Evolutionary conservation across 2,113 vertebrate genomes (phyloP), one percentile per base, ranked within the genome.

Genomic region (Anguilla rostrata): DNA sequence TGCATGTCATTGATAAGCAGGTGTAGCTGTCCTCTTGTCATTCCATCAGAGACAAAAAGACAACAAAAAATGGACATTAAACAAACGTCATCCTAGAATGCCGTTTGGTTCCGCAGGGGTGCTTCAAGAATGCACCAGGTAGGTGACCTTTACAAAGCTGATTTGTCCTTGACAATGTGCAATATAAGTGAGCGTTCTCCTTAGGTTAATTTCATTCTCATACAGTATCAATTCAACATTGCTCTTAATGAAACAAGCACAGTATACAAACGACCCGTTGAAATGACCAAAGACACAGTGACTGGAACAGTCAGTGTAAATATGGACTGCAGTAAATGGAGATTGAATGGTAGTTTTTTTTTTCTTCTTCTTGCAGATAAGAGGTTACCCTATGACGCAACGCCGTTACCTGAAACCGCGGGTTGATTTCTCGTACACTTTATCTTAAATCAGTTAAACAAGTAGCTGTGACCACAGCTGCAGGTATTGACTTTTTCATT

Each of bases 401-500:
- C 20, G 12, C 22, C 26, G 81, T 5, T 82, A n/a, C n/a, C n/a
- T 29, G 71, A n/a, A 75, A 75, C 97, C 98, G 98, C 99, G 98
- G 97, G 98, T 98, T 98, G 97, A 97, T 97, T 98, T 97, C 96
- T 96, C 95, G 96, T 97, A 97, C 97, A 98, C 97, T 98, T 99
- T 98, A 99, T 99, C 98, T 98, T 97, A 97, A 97, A 97, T 97
- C 97, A 98, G 97, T 97, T 98, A 99, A 98, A 98, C 96, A 95
- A 96, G 97, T 97, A 97, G 96, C 97, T 95, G 97, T 93, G 95
- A 96, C 97, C 97, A 98, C 97, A 98, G 97, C 97, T 97, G 96
- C 96, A 97, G 95, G 96, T 99, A 99, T 99, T 99, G 98, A 99
- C 99, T 99, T 99, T 97, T 97, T 97, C 98, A 99, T 99, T 99